Conservation (phyloP, 2,113 vertebrate genomes). For the Alexandromys fortis region DNA sequence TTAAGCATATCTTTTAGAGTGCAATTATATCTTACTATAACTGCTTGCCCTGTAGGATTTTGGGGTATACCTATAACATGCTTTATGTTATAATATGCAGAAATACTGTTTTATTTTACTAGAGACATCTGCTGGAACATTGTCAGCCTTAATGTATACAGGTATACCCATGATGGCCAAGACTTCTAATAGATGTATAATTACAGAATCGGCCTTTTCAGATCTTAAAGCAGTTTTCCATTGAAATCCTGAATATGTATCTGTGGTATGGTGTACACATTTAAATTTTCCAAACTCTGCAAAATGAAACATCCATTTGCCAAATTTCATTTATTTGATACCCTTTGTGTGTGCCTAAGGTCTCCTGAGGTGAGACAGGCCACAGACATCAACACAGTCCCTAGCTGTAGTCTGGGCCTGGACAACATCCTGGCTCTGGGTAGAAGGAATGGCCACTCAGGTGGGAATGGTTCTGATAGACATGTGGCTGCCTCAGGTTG, state of each 20-base stretch:
- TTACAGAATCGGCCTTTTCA: neutral
- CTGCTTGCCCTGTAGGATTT: neutral
- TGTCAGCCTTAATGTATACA: neutral
- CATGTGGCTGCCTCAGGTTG: no score
- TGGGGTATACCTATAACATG: neutral
- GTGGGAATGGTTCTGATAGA: no score
- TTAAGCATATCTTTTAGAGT: neutral
- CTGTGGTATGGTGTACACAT: neutral
- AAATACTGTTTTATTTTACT: neutral
- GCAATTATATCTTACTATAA: neutral
- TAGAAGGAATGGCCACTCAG: no score
- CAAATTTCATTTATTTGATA: neutral
- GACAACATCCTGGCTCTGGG: no score
- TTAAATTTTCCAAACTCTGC: neutral
- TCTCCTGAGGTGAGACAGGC: no score
- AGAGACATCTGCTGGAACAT: neutral
- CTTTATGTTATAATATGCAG: neutral
- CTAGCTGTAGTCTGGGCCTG: no score
- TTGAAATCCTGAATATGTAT: neutral
- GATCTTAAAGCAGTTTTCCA: neutral
- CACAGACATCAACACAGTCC: no score
- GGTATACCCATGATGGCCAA: neutral
- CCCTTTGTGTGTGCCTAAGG: neutral
- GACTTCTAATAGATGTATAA: neutral
- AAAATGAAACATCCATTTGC: neutral